Conservation (phyloP, 2,888 invertebrate species). For the Plagodis dolabraria region DNA sequence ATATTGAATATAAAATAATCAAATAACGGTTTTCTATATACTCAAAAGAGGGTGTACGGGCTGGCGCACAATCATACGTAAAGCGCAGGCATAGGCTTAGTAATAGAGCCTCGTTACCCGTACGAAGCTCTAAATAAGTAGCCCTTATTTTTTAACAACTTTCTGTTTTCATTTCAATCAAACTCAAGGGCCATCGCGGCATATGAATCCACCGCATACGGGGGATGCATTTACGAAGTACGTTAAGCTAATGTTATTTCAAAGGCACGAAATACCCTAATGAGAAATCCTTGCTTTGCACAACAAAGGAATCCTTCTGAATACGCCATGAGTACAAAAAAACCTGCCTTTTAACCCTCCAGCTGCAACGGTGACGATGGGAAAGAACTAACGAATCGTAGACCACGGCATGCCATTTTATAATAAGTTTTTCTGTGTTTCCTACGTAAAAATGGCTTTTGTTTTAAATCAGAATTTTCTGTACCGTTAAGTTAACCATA, state of each 20-base stretch:
- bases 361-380: slow-evolving; percentile 53
- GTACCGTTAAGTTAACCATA: slow-evolving; percentile 40
- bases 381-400: slow-evolving; percentile 58
- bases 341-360: slow-evolving; percentile 59
- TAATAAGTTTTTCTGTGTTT: slow-evolving; percentile 53
- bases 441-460: slow-evolving; percentile 49
- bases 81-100: too few species aligned
- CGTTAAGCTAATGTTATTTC: slow-evolving; percentile 70
- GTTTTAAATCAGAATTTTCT: slow-evolving; percentile 56
- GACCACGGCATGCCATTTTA: slow-evolving; percentile 54
- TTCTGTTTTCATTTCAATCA: slow-evolving; percentile 46
- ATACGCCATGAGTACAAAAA: slow-evolving; percentile 71
- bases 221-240: slow-evolving; percentile 40
- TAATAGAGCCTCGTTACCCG: too few species aligned
- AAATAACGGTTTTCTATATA: too few species aligned
- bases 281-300: slow-evolving; percentile 68
- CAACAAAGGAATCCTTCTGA: slow-evolving; percentile 73
- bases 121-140: too few species aligned
- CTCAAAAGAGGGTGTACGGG: too few species aligned
- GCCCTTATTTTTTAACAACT: background rate
- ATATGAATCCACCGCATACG: slow-evolving; percentile 60
- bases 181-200: slow-evolving; percentile 44
- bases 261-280: slow-evolving; percentile 74
- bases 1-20: too few species aligned
- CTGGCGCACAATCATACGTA: too few species aligned